phyloP scores from a whole-genome alignment of 2,888 invertebrate species.

The Lycophotia porphyrea region DNA sequence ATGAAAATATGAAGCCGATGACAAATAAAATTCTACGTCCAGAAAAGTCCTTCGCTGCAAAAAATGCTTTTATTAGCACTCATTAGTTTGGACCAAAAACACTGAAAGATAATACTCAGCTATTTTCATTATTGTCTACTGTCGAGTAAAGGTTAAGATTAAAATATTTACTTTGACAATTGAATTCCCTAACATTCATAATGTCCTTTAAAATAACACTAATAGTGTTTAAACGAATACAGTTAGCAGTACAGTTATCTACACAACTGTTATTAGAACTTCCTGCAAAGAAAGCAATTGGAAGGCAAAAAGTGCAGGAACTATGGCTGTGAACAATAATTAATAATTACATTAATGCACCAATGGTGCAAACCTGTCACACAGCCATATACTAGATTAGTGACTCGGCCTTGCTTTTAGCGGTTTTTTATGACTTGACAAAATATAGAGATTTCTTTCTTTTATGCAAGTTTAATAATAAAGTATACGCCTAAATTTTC shows the following conservation, averaged over 20 bases:
- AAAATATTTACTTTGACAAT: constrained; percentile 30
- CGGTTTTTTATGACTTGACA: neutral
- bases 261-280: constrained; percentile 43
- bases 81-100: neutral
- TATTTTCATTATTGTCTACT: constrained; percentile 18
- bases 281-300: constrained; percentile 41
- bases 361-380: constrained; percentile 46
- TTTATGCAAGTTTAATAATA: neutral
- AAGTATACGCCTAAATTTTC: no score
- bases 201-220: constrained; percentile 36
- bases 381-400: neutral
- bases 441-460: neutral
- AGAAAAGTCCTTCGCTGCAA: neutral
- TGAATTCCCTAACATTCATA: constrained; percentile 27
- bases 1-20: neutral
- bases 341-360: constrained; percentile 60
- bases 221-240: constrained; percentile 48
- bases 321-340: constrained; percentile 50
- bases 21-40: neutral
- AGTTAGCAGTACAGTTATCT: constrained; percentile 53
- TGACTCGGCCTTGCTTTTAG: neutral
- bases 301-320: constrained; percentile 43
- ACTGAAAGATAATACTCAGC: neutral
- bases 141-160: constrained; percentile 4
- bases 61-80: neutral